phyloP scores from a whole-genome alignment of 1,140 invertebrate species.

The Vollenhovia emeryi region DNA sequence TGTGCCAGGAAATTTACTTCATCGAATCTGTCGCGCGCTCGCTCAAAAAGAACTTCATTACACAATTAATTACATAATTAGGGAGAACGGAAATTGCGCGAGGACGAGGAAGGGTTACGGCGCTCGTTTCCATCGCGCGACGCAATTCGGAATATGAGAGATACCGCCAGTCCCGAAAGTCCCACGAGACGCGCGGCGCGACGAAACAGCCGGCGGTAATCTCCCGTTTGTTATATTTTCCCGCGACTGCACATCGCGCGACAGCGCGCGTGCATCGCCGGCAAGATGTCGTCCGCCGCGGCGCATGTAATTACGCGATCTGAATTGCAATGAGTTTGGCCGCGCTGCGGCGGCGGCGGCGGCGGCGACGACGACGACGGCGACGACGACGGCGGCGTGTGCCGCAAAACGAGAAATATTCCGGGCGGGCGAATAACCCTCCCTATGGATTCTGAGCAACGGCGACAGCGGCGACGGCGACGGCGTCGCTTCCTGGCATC shows the following conservation, averaged over 20 bases:
- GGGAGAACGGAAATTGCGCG: not conserved
- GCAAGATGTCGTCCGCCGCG: constrained; percentile 45
- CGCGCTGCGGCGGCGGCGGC: not conserved
- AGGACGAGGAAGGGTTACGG: not conserved
- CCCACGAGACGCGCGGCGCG: constrained; percentile 28
- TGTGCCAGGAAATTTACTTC: not conserved
- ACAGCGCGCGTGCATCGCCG: constrained; percentile 42
- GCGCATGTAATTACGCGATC: constrained; percentile 61
- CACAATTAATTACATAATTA: not conserved
- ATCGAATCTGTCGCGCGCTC: not conserved
- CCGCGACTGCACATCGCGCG: constrained; percentile 40
- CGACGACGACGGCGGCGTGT: not conserved
- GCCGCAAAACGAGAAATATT: constrained; percentile 56
- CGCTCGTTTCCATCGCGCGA: not conserved
- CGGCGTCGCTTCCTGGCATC: constrained; percentile 31
- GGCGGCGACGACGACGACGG: not conserved
- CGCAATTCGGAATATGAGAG: constrained; percentile 45
- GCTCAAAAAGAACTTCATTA: not conserved
- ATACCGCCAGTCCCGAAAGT: constrained; percentile 13
- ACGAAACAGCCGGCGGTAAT: constrained; percentile 49
- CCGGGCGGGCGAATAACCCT: constrained; percentile 28
- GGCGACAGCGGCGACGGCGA: not conserved
- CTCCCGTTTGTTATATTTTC: constrained; percentile 54
- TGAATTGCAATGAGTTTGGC: constrained; percentile 58
- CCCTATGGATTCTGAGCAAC: constrained; percentile 26